phyloP scores from a whole-genome alignment of 1,140 invertebrate genomes.

The Delia radicum region DNA sequence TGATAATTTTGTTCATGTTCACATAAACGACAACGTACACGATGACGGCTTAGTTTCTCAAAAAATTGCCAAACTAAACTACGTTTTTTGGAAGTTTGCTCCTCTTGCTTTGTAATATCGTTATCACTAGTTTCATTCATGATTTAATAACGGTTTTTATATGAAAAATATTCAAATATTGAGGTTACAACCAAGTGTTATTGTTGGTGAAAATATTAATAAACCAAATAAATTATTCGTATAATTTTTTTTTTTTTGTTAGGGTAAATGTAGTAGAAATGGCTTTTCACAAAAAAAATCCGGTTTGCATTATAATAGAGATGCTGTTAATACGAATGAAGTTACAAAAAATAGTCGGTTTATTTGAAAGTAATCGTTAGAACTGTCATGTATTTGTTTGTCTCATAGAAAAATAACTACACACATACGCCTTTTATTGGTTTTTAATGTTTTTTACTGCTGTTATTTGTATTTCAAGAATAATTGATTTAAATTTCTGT shows the following conservation, averaged over 20 bases:
- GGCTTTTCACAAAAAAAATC: slow-evolving; percentile 2
- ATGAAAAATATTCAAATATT: background rate
- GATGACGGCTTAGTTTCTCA: slow-evolving; percentile 24
- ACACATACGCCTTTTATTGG: too few species aligned
- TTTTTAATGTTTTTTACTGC: too few species aligned
- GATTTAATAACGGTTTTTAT: background rate
- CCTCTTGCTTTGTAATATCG: background rate
- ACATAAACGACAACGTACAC: slow-evolving; percentile 26
- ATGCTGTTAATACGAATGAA: background rate
- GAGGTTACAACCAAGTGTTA: background rate
- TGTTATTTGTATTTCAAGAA: too few species aligned
- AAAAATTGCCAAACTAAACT: slow-evolving; percentile 30
- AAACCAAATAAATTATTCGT: slow-evolving; percentile 5
- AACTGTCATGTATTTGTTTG: too few species aligned
- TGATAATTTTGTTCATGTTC: slow-evolving; percentile 29
- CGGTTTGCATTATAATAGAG: background rate
- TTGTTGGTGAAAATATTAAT: background rate
- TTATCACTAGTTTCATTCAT: background rate
- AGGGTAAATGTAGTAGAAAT: slow-evolving; percentile 1
- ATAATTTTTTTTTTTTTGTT: slow-evolving; percentile 6
- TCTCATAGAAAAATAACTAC: too few species aligned
- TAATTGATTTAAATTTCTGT: too few species aligned
- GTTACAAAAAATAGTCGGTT: too few species aligned
- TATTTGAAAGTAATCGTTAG: too few species aligned
- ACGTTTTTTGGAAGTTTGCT: background rate